Evolutionary conservation across 2,797 vertebrate genomes (phyloP).

Genomic region (Sylvilagus floridanus): DNA sequence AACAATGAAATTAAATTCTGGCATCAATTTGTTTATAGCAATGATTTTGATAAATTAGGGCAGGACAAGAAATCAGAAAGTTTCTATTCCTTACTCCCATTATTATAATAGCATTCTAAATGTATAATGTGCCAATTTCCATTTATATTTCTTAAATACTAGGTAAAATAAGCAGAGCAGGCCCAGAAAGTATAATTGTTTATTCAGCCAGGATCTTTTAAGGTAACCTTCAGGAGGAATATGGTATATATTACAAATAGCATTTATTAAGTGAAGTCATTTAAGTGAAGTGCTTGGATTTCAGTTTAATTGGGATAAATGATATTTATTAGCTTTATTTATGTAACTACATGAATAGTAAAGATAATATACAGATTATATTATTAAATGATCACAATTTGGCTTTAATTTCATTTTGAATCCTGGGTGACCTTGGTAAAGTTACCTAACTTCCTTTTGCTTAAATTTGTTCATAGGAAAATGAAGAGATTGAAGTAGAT

Average conservation of each 20-base stretch:
- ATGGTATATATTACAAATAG: background rate
- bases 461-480: slow-evolving; percentile 52
- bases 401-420: slow-evolving; percentile 55
- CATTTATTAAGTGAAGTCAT: background rate
- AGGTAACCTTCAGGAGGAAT: slow-evolving; percentile 12
- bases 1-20: background rate
- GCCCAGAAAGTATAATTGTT: background rate
- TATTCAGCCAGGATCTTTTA: background rate
- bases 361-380: background rate
- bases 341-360: background rate
- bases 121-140: background rate
- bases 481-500: slow-evolving; percentile 2
- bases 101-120: background rate
- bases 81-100: background rate
- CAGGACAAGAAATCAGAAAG: slow-evolving; percentile 1
- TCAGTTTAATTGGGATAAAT: background rate
- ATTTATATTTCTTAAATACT: background rate
- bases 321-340: background rate
- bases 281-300: background rate
- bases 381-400: slow-evolving; percentile 35
- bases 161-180: background rate
- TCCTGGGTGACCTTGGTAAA: slow-evolving; percentile 18
- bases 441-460: background rate
- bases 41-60: slow-evolving; percentile 28
- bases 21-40: background rate